phyloP scores from a whole-genome alignment of 2,113 vertebrate genomes.

The Spermophilus dauricus region DNA sequence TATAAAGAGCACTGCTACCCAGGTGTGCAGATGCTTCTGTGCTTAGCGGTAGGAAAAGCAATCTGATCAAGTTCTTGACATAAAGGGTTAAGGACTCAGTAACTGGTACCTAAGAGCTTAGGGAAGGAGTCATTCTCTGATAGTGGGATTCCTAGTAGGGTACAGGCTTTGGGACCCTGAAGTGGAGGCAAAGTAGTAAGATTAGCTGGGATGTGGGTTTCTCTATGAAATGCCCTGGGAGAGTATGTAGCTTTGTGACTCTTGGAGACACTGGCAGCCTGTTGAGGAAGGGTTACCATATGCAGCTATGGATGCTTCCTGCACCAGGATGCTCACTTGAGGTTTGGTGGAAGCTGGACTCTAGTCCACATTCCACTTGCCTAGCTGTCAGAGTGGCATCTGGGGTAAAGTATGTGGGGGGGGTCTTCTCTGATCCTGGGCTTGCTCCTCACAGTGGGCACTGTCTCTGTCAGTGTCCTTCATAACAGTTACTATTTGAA shows the following conservation, averaged over 20 bases:
- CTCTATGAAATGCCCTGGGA: background rate
- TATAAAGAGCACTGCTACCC: background rate
- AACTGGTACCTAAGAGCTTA: background rate
- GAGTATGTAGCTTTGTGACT: background rate
- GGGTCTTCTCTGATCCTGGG: background rate
- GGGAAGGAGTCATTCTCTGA: background rate
- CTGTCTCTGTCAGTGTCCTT: background rate
- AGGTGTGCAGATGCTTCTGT: background rate
- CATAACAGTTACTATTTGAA: background rate
- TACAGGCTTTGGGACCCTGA: background rate
- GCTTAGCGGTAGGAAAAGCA: background rate
- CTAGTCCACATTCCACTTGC: background rate
- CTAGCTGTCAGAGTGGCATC: background rate
- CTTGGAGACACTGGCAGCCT: background rate
- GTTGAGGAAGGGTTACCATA: background rate
- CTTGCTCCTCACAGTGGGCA: background rate
- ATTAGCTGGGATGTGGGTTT: background rate
- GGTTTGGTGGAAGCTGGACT: background rate
- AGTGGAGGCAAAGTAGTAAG: background rate
- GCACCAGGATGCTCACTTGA: background rate
- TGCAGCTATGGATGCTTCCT: background rate
- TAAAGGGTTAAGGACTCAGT: background rate
- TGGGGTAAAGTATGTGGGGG: background rate
- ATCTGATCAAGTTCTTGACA: background rate
- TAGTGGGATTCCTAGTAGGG: background rate